A percentile compares a stretch with the other conserved stretches of the same genome.
phyloP scores from a whole-genome alignment of 2,113 vertebrate genomes.

The Emberiza fucata region DNA sequence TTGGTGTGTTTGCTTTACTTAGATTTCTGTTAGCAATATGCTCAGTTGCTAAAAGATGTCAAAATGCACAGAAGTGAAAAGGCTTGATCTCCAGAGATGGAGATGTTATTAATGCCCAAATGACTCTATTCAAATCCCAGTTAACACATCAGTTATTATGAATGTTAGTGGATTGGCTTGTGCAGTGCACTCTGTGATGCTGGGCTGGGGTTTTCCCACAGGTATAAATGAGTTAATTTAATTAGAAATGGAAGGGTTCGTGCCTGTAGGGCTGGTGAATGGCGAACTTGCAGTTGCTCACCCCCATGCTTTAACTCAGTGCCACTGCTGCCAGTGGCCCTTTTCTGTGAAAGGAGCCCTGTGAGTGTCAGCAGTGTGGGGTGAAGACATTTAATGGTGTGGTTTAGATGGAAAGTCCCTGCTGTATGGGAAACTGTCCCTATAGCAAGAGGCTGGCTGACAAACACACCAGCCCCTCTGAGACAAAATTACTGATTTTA shows the following conservation, averaged over 20 bases:
- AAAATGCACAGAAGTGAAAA: background rate
- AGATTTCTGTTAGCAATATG: background rate
- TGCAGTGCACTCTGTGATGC: background rate
- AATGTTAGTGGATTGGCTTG: constrained; percentile 18
- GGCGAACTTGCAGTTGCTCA: background rate
- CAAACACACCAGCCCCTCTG: background rate
- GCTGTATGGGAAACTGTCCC: background rate
- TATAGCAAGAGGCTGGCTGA: background rate
- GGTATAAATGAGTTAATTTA: constrained; percentile 20
- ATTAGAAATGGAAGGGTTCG: background rate
- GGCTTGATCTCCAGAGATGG: constrained; percentile 29
- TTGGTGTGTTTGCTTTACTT: background rate
- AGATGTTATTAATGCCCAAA: constrained; percentile 53
- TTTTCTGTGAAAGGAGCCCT: background rate
- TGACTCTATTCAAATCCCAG: constrained; percentile 19
- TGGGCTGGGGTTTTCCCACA: constrained; percentile 37
- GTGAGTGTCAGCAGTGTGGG: background rate
- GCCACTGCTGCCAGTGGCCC: background rate
- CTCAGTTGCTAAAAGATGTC: background rate
- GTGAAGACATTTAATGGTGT: background rate
- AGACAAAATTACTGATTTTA: background rate
- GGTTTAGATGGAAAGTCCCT: background rate
- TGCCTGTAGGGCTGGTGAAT: fast-evolving
- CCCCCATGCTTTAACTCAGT: background rate
- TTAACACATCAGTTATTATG: constrained; percentile 35